Evolutionary conservation across 2,797 vertebrate genomes (phyloP).

Genomic region (Champsocephalus esox): DNA sequence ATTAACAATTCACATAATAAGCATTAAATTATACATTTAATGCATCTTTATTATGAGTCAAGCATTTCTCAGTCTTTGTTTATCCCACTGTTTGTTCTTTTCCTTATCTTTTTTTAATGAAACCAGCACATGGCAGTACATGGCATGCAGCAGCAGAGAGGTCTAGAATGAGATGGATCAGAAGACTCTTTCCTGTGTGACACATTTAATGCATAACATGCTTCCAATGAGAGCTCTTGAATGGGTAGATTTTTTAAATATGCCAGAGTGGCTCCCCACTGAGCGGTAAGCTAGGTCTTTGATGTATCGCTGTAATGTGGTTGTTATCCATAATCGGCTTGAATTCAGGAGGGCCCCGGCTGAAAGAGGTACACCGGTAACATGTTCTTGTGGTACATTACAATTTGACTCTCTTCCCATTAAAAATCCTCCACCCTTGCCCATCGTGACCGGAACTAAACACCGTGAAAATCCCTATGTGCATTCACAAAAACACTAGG

Average conservation of each 20-base stretch:
- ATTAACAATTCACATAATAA: slow-evolving; percentile 3
- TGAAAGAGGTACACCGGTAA: slow-evolving; percentile 92
- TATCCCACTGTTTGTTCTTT: slow-evolving; percentile 38
- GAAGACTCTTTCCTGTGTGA: slow-evolving; percentile 93
- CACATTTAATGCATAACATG: slow-evolving; percentile 96
- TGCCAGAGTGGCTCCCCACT: slow-evolving; percentile 96
- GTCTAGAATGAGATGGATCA: slow-evolving; percentile 91
- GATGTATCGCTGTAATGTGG: slow-evolving; percentile 94
- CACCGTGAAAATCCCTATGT: slow-evolving; percentile 34
- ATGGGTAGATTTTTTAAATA: slow-evolving; percentile 95
- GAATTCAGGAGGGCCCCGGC: slow-evolving; percentile 90
- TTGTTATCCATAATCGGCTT: slow-evolving; percentile 99
- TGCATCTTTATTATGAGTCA: slow-evolving; percentile 36
- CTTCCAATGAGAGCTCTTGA: slow-evolving; percentile 92
- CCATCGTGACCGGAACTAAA: slow-evolving; percentile 60
- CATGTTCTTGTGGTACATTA: slow-evolving; percentile 81
- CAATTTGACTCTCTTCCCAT: slow-evolving; percentile 62
- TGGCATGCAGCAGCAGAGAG: slow-evolving; percentile 51
- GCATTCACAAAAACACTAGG: slow-evolving; percentile 35
- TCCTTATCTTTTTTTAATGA: slow-evolving; percentile 54
- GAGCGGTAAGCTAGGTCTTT: slow-evolving; percentile 94
- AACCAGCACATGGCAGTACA: slow-evolving; percentile 46
- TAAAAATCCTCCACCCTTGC: slow-evolving; percentile 52
- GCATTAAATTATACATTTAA: slow-evolving; percentile 13
- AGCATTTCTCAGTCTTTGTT: slow-evolving; percentile 40